A percentile compares a stretch with the other conserved stretches of the same genome.
Conservation (phyloP, 2,888 invertebrate genomes). For the Drosophila atripex region DNA sequence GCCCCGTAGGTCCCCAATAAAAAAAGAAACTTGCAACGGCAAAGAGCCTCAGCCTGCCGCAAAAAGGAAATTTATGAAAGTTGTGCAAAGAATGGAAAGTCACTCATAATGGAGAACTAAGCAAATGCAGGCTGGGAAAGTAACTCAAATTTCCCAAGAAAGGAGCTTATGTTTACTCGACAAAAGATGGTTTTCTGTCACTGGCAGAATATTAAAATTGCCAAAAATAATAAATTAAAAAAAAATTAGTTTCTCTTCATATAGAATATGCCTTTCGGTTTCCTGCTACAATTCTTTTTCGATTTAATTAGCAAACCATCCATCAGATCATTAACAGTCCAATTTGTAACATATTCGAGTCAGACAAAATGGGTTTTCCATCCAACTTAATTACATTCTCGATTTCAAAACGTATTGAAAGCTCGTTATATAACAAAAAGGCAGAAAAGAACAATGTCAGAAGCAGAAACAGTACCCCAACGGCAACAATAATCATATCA, state of each 20-base stretch:
- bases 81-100: slow-evolving; percentile 24
- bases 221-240: not conserved
- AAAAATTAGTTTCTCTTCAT: not conserved
- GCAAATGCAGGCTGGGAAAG: slow-evolving; percentile 13
- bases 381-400: slow-evolving; percentile 48
- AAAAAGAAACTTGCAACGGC: slow-evolving; percentile 40
- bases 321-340: slow-evolving; percentile 16
- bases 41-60: slow-evolving; percentile 18
- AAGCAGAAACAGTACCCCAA: slow-evolving; percentile 7
- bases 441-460: slow-evolving; percentile 31
- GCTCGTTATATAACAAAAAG: slow-evolving; percentile 61
- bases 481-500: slow-evolving; percentile 45
- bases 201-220: not conserved
- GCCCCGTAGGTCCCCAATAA: slow-evolving; percentile 17
- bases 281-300: not conserved
- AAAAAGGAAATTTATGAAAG: slow-evolving; percentile 39
- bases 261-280: not conserved
- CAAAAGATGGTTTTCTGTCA: not conserved
- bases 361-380: slow-evolving; percentile 20
- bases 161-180: not conserved
- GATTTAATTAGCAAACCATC: slow-evolving; percentile 19
- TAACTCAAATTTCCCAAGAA: not conserved
- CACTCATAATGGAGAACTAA: slow-evolving; percentile 32
- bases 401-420: slow-evolving; percentile 53
- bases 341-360: slow-evolving; percentile 31